Evolutionary conservation across 2,797 vertebrate species (phyloP).

Genomic region (Furcifer pardalis): DNA sequence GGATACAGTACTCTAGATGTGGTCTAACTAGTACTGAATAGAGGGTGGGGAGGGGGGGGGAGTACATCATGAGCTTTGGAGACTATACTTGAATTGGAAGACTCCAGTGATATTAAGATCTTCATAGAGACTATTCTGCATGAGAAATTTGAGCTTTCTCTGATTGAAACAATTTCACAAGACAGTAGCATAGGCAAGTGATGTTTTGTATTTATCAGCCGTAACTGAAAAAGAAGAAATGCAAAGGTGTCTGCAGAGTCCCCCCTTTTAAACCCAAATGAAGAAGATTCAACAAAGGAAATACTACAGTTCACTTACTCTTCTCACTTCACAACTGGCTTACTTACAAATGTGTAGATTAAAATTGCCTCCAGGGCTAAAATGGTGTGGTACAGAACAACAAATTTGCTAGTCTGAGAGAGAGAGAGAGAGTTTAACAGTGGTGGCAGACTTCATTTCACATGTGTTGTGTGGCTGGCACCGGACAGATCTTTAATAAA

Average conservation of each 20-base stretch:
- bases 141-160: neutral
- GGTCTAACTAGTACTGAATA: too few species aligned
- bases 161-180: neutral
- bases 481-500: constrained; percentile 32
- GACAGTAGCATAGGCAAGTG: neutral
- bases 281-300: constrained; percentile 33
- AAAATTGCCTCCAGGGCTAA: constrained; percentile 30
- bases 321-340: constrained; percentile 8
- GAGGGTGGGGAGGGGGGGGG: too few species aligned
- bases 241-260: too few species aligned
- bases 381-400: constrained; percentile 28
- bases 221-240: neutral
- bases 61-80: too few species aligned
- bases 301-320: constrained; percentile 37
- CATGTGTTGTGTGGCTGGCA: neutral
- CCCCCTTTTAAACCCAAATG: too few species aligned
- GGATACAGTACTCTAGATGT: too few species aligned
- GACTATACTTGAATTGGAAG: too few species aligned
- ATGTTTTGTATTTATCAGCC: neutral
- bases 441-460: constrained; percentile 38
- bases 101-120: constrained; percentile 26
- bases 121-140: neutral
- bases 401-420: constrained; percentile 35
- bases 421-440: constrained; percentile 38
- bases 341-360: constrained; percentile 37